Base-by-base conservation (phyloP, 1,140 invertebrate genomes). In the Drosophila micromelanica region DNA sequence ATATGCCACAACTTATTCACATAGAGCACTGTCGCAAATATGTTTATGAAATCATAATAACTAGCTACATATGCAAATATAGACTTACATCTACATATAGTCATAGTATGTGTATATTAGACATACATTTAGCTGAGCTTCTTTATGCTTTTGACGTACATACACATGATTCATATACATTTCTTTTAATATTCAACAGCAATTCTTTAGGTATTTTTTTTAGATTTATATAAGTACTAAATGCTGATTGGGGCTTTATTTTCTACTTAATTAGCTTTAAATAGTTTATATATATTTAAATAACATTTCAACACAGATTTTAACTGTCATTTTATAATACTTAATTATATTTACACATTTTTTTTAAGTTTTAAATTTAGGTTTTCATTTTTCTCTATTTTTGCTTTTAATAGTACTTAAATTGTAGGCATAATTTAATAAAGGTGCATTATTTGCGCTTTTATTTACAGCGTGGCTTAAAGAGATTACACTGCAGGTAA, bases 251-350 rank as follows among this genome's bases (percentile, higher is more conserved):
- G 27, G 32, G 27, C 51, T 43, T 55, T 40, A 49, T 5, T 17
- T 40, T 45, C 59, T 62, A 70, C 59, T 74, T 65, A 65, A 56
- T 71, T 63, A 51, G 32, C 40, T 59, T 60, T 62, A 52, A 64
- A 75, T 89, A 73, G 63, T 73, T 45, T 11, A 56, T 84, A 77
- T 73, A 57, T 76, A 60, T 68, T 79, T 70, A 42, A 76, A 68
- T 78, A 87, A 86, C 78, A 80, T 61, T 80, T 76, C 49, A 86
- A 86, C 82, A 86, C 68, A 52, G 49, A 67, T 48, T 78, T 75
- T 48, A 87, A 82, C 84, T 73, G 37, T 48, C 38, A 56, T 74
- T 45, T 15, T 40, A 70, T 59, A 63, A 64, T 68, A 45, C 54
- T 61, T 56, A 49, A 73, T 56, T 61, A 17, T 89, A 89, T 84